Conservation (phyloP, 2,888 invertebrate genomes). For the Diploptera punctata region DNA sequence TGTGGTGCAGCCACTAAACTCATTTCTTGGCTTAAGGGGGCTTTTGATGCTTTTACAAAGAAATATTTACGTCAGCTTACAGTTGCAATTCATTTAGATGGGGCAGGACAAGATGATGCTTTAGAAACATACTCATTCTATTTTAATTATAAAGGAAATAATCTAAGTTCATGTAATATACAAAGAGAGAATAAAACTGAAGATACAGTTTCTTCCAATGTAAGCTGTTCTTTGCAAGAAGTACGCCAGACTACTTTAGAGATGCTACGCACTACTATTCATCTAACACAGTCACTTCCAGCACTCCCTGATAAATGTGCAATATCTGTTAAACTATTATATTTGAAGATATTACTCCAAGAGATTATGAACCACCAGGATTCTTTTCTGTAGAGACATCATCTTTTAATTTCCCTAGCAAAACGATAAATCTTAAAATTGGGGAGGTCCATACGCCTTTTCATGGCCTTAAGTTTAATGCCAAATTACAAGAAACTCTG, state of each 20-base stretch:
- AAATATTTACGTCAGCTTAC: conserved; percentile 31
- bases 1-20: conserved; percentile 18
- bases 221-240: neutral
- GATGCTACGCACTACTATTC: neutral
- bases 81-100: conserved; percentile 2
- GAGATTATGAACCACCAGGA: conserved; percentile 31
- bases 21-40: conserved; percentile 31
- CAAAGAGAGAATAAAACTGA: neutral
- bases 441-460: conserved; percentile 10
- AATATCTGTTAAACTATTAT: conserved; percentile 18
- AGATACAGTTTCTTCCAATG: no score
- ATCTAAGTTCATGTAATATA: neutral
- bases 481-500: neutral
- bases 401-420: neutral
- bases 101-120: conserved; percentile 7
- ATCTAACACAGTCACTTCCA: neutral
- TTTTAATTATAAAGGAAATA: conserved; percentile 12
- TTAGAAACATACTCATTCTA: conserved; percentile 25
- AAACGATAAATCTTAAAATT: neutral
- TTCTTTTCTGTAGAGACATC: conserved; percentile 1
- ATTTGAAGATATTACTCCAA: conserved; percentile 31
- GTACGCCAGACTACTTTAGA: neutral
- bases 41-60: conserved; percentile 33
- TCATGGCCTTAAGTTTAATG: conserved; percentile 1
- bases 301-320: neutral